A percentile compares a stretch with the other conserved stretches of the same genome.
These are phyloP conservation scores for Gobiocypris rarus DNA, from an alignment of 2,113 vertebrate species.

Conservation along the genomic window DNA sequence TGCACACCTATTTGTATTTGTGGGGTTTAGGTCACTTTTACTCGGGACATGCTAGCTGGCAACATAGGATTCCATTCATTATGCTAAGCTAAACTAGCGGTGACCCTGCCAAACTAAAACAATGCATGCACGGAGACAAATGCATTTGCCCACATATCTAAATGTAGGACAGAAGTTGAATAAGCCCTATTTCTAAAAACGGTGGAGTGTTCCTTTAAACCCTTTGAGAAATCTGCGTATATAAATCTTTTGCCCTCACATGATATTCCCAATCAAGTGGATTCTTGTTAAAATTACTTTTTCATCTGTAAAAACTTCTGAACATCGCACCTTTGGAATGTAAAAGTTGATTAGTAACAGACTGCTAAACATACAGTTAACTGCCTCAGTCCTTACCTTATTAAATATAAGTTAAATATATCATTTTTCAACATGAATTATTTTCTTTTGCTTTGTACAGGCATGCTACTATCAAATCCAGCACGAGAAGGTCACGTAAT, in stretches of 20 bases:
- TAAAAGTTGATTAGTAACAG: neutral
- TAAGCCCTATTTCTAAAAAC: no score
- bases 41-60: no score
- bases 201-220: no score
- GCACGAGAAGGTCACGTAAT: conserved; percentile 87
- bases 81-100: no score
- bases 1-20: no score
- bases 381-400: neutral
- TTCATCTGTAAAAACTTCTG: neutral
- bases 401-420: neutral
- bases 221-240: neutral
- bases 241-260: neutral
- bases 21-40: no score
- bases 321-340: neutral
- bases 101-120: no score
- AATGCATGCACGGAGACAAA: no score
- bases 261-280: neutral
- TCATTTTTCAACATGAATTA: neutral
- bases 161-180: no score
- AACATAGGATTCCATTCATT: no score
- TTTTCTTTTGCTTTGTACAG: conserved; percentile 63
- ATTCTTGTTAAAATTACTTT: neutral
- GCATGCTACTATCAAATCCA: conserved; percentile 99
- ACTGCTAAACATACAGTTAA: neutral
- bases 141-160: no score